Conservation (phyloP, 2,888 invertebrate genomes). For the Spodoptera picta region DNA sequence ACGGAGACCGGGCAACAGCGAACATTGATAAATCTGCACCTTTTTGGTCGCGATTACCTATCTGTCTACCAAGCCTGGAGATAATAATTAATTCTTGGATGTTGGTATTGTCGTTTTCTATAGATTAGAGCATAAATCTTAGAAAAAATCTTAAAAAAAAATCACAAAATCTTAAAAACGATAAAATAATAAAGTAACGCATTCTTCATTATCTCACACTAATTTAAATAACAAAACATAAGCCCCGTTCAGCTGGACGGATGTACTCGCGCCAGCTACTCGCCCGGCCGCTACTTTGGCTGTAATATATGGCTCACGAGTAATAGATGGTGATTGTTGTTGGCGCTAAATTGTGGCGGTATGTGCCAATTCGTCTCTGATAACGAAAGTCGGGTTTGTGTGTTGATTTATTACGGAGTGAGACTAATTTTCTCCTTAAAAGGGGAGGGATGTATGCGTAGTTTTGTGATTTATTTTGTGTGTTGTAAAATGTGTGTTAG, state of each 20-base stretch:
- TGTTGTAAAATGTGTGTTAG: too few relatives aligned
- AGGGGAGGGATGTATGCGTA: too few relatives aligned
- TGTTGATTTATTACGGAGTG: constrained; percentile 28
- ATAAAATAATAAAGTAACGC: constrained; percentile 28
- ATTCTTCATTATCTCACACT: constrained; percentile 19
- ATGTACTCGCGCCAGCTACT: constrained; percentile 53
- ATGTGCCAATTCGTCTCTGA: constrained; percentile 52
- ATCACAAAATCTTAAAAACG: too few relatives aligned
- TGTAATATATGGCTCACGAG: constrained; percentile 45
- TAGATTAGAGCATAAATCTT: too few relatives aligned
- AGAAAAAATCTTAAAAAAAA: too few relatives aligned
- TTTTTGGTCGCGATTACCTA: too few relatives aligned
- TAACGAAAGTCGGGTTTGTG: constrained; percentile 33
- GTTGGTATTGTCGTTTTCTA: too few relatives aligned
- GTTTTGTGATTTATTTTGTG: too few relatives aligned
- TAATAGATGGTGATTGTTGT: constrained; percentile 53
- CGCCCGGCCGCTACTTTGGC: constrained; percentile 27
- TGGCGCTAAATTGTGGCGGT: constrained; percentile 47
- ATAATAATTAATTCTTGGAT: too few relatives aligned
- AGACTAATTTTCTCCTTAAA: constrained; percentile 9
- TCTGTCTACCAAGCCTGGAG: too few relatives aligned
- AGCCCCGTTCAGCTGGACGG: constrained; percentile 26
- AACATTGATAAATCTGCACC: too few relatives aligned
- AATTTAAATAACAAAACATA: constrained; percentile 30
- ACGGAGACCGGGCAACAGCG: too few relatives aligned